Evolutionary conservation across 1,140 invertebrate species (phyloP).

Genomic region (Pseudobourletiella spinata): DNA sequence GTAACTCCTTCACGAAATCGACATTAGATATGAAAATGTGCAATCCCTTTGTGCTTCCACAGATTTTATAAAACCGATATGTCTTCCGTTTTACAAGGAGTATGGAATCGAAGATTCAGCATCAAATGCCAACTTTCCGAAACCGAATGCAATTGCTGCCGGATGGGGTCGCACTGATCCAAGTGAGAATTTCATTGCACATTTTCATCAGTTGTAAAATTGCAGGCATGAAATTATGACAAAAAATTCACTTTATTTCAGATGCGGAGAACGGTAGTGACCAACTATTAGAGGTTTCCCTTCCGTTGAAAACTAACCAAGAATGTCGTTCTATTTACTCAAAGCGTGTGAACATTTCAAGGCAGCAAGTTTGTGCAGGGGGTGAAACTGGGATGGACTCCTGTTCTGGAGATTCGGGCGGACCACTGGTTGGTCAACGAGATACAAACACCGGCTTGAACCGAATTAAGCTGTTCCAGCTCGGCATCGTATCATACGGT

Average conservation of each 20-base stretch:
- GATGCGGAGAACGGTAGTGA: constrained; percentile 20
- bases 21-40: too few relatives aligned
- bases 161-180: constrained; percentile 35
- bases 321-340: constrained; percentile 23
- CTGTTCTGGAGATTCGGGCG: constrained; percentile 44
- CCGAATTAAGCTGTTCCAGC: constrained; percentile 39
- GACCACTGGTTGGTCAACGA: constrained; percentile 13
- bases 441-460: background rate
- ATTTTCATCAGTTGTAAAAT: too few relatives aligned
- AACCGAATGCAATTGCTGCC: constrained; percentile 10
- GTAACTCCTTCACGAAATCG: too few relatives aligned
- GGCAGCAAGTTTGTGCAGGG: constrained; percentile 31
- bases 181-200: too few relatives aligned
- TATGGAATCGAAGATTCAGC: constrained; percentile 17
- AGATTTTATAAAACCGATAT: constrained; percentile 31
- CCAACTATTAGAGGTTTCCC: constrained; percentile 15
- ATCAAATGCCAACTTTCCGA: background rate
- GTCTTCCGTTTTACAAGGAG: constrained; percentile 30
- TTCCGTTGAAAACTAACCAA: constrained; percentile 22
- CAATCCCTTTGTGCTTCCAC: too few relatives aligned
- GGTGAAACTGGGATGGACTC: constrained; percentile 26
- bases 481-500: constrained; percentile 50
- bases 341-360: constrained; percentile 14
- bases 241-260: too few relatives aligned
- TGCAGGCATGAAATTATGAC: too few relatives aligned